Evolutionary conservation across 2,888 invertebrate species (phyloP), one percentile per base, ranked within the genome.

Genomic region (Parthenolecanium corni): DNA sequence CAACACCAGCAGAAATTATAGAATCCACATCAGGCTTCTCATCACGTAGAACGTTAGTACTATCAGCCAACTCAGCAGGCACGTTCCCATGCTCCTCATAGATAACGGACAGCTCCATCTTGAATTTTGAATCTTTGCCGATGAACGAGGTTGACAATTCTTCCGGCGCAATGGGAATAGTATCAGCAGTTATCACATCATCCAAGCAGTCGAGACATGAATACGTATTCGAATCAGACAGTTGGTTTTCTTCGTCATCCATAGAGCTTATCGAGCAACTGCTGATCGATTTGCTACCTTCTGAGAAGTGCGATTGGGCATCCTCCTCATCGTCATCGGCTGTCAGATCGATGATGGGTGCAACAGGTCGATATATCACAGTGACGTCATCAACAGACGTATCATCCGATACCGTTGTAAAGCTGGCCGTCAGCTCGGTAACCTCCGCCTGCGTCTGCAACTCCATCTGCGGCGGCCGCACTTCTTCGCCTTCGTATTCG

Each of bases 321-420:
- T 40, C 40, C 16, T 52, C n/a, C 12, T 36, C 12, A 5, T 40
- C 40, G 31, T 52, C n/a, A 21, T 36, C 12, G 1, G 42, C 56
- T 25, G 14, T 11, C 18, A 16, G 4, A 2, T 49, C 49, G 14
- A 20, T 21, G 11, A 20, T 21, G 20, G 49, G 6, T 21, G 23
- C 9, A 12, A 23, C 1, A 23, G 49, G 49, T 2, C 40, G 21
- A 36, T 24, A 51, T n/a, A 61, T 51, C 1, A 61, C 51, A 6
- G 61, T 61, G 1, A 51, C 40, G 16, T 61, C 61, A 4, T 61
- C 61, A 1, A 40, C 20, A 20, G 61, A 61, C n/a, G 51, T 61
- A 38, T 61, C 58, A 16, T 61, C 61, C 5, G 61, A 61, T n/a
- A 51, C 49, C 38, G 49, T 51, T 16, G 42, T 51, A 9, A 36